Percentiles rank a stretch among this genome's conserved stretches.
These are phyloP conservation scores for Gobius niger DNA, from an alignment of 2,113 vertebrate genomes.

Conservation along the genomic window DNA sequence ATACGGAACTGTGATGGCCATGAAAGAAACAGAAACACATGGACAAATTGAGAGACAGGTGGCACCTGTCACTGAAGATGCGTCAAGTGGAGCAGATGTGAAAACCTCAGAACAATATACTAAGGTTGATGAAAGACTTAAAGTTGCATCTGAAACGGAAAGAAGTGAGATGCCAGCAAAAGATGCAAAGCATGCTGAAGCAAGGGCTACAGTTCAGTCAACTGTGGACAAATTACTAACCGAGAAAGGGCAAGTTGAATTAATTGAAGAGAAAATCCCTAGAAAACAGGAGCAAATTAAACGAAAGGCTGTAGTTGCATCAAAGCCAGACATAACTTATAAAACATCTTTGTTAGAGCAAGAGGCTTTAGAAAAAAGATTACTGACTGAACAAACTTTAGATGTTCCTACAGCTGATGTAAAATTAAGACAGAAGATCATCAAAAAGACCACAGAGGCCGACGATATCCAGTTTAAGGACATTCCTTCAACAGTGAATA, in stretches of 20 bases:
- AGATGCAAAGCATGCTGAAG: background rate
- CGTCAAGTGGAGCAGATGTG: background rate
- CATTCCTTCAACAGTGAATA: background rate
- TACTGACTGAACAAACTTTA: background rate
- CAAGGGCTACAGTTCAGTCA: background rate
- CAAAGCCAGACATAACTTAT: background rate
- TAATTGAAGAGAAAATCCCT: background rate
- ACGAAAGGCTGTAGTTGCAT: background rate
- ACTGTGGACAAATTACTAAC: background rate
- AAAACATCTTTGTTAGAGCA: background rate
- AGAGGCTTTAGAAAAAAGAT: background rate
- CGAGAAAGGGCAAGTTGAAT: background rate
- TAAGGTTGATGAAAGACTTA: background rate
- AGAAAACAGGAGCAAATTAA: slow-evolving; percentile 1
- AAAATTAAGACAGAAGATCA: background rate
- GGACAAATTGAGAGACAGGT: slow-evolving; percentile 4
- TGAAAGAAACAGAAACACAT: background rate
- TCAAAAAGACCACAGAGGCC: background rate
- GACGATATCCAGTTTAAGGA: background rate
- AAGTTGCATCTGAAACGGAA: slow-evolving; percentile 1
- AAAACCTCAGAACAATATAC: background rate
- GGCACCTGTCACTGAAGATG: background rate
- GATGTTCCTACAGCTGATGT: background rate
- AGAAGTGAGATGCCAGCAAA: background rate
- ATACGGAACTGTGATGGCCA: background rate